Conservation (phyloP, 1,140 invertebrate species). For the Cyclina sinensis region DNA sequence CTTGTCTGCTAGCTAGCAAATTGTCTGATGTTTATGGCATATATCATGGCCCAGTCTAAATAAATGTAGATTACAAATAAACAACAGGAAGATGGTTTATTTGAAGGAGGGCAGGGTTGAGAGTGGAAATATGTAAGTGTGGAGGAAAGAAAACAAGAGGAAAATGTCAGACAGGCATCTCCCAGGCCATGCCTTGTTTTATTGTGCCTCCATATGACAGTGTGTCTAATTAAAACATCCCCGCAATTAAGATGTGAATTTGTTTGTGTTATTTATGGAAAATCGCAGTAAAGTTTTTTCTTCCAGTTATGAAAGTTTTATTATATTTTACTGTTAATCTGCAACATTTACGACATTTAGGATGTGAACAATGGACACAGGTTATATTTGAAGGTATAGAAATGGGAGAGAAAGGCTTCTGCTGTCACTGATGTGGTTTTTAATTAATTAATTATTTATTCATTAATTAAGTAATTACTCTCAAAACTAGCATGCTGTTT, state of each 20-base stretch:
- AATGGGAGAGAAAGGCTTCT: background rate
- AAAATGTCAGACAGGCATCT: too few relatives aligned
- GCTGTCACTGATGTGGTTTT: background rate
- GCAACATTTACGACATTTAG: background rate
- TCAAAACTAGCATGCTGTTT: background rate
- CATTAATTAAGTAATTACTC: background rate
- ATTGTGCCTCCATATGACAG: background rate
- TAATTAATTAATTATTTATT: background rate
- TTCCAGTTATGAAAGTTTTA: background rate
- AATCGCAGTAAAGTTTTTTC: background rate
- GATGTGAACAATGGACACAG: too few relatives aligned
- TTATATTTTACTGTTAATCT: background rate
- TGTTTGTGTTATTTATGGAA: constrained; percentile 12
- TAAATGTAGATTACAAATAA: background rate
- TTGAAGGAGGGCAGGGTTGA: background rate
- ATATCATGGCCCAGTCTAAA: background rate
- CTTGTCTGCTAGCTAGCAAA: background rate
- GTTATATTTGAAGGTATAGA: background rate
- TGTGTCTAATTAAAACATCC: background rate
- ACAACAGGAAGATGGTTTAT: background rate
- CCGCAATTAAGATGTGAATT: background rate
- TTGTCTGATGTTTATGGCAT: constrained; percentile 5
- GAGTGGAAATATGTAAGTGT: background rate
- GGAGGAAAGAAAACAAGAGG: background rate
- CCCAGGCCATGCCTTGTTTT: background rate